Evolutionary conservation across 1,140 invertebrate genomes (phyloP), one percentile per base, ranked within the genome.

Genomic region (Zaprionus tsacasi): DNA sequence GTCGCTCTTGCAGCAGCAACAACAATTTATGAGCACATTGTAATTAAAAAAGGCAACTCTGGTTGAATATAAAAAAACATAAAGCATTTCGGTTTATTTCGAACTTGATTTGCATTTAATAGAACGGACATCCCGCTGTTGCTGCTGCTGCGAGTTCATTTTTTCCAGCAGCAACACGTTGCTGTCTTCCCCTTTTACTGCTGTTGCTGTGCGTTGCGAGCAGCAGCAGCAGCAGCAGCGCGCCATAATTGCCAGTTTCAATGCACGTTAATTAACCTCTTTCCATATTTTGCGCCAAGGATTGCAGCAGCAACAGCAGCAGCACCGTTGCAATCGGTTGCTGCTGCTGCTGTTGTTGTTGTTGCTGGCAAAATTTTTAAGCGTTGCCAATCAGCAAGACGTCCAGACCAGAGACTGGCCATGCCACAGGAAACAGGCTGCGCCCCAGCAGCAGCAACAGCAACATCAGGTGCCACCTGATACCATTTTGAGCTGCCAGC

Each of bases 201-300:
- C 73, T 83, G 81, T 74, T 78, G 69, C 71, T 50, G 80, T 74
- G 81, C 27, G 78, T 77, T 58, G 45, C 69, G 12, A 30, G 35
- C 63, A 55, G 36, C 55, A 65, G 60, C 35, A 36, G 60, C 12
- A 30, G 35, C 63, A 55, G 36, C 55, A 65, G 60, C 35, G 87
- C 85, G 79, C 76, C 79, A 82, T 90, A 90, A 90, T 90, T 90
- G 87, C 86, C 76, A 80, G 87, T 91, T 91, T 78, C 87, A 87
- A 82, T 90, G 87, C 79, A 82, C 87, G 87, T 91, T 90, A 90
- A 90, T 90, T 90, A 91, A 90, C 86, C 86, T 90, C 86, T 90
- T 90, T 90, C 79, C 85, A 87, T 87, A 81, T 80, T 85, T 87
- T 76, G 40, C 68, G 70, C 76, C 71, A 69, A 60, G 38, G 55